A percentile compares a stretch with the other conserved stretches of the same genome.
phyloP scores from a whole-genome alignment of 2,888 invertebrate species.

The Leptothorax acervorum region DNA sequence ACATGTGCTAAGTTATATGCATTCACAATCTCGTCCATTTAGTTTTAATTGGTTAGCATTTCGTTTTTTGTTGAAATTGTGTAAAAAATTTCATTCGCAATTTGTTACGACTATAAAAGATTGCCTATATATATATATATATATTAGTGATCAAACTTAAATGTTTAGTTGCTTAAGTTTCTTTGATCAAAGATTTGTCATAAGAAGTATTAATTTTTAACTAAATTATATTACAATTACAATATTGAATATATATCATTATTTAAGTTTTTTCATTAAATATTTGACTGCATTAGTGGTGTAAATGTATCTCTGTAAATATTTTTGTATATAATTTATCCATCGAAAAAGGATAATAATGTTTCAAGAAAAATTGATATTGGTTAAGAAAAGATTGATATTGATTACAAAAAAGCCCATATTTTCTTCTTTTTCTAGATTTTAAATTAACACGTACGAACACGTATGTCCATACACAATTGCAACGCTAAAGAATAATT shows the following conservation, averaged over 20 bases:
- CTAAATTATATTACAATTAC: constrained; percentile 80
- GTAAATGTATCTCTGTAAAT: constrained; percentile 81
- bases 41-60: constrained; percentile 26
- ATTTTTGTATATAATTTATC: constrained; percentile 79
- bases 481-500: constrained; percentile 51
- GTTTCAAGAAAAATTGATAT: constrained; percentile 72
- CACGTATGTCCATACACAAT: constrained; percentile 55
- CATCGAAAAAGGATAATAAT: constrained; percentile 68
- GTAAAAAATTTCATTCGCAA: constrained; percentile 28
- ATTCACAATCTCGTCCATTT: constrained; percentile 24
- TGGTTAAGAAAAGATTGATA: constrained; percentile 60
- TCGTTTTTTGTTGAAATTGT: constrained; percentile 54
- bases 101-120: constrained; percentile 49
- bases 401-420: constrained; percentile 66
- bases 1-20: not conserved
- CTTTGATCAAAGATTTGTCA: constrained; percentile 82
- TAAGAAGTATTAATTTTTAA: constrained; percentile 78
- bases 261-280: constrained; percentile 70
- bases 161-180: constrained; percentile 74
- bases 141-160: constrained; percentile 63
- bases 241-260: constrained; percentile 19
- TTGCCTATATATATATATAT: constrained; percentile 59
- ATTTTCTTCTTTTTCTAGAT: constrained; percentile 47
- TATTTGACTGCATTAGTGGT: constrained; percentile 70
- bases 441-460: constrained; percentile 54